Conservation (phyloP, 2,113 vertebrate genomes). For the pig (Sus scrofa) region T2T-Sscrofa CM000817.6:30641001-30641500, state of each 20-base stretch:
- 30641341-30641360: background rate
- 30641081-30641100: background rate
- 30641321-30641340: too few relatives aligned
- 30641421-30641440: background rate
- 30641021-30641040: background rate
- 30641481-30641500: background rate
- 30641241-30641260: background rate
- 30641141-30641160: background rate
- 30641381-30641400: too few relatives aligned
- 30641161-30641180: background rate
- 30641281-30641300: background rate
- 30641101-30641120: background rate
- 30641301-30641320: background rate
- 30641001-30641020: too few relatives aligned
- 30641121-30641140: background rate
- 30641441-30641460: background rate
- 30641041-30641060: background rate
- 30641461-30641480: background rate
- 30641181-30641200: background rate
- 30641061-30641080: background rate
- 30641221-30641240: background rate
- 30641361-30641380: background rate
- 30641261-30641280: background rate
- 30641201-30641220: background rate
- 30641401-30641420: background rate